Evolutionary conservation across 2,797 vertebrate genomes (phyloP).

Genomic region (Enteromius argenteus): DNA sequence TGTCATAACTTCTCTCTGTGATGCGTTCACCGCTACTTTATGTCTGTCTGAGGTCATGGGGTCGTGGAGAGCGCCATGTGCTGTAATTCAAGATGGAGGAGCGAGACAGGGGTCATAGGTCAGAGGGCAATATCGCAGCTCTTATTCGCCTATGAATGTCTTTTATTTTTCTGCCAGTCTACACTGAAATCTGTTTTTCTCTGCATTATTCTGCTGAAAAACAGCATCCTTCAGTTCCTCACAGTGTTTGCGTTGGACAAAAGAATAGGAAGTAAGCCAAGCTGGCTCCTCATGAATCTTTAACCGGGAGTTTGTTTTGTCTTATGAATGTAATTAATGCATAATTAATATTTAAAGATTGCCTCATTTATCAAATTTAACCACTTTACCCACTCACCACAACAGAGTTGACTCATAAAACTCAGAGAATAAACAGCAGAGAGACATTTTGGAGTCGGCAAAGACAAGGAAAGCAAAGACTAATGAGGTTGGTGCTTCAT

Average conservation of each 20-base stretch:
- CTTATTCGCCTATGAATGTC: not conserved
- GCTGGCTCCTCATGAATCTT: constrained; percentile 88
- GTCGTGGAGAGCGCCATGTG: constrained; percentile 58
- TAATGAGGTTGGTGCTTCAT: constrained; percentile 65
- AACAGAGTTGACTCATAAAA: constrained; percentile 65
- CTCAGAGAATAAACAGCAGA: constrained; percentile 71
- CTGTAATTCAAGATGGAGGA: constrained; percentile 64
- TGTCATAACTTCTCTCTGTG: constrained; percentile 17
- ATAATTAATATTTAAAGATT: constrained; percentile 97
- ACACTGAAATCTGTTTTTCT: constrained; percentile 22
- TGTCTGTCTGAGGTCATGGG: constrained; percentile 61
- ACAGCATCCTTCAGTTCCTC: constrained; percentile 59
- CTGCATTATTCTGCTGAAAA: constrained; percentile 24
- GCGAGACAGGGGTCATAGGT: constrained; percentile 57
- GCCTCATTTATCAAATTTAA: constrained; percentile 91
- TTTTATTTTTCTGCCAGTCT: constrained; percentile 1
- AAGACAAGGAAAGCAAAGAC: constrained; percentile 40
- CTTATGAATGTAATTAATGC: constrained; percentile 93
- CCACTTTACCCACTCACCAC: constrained; percentile 74
- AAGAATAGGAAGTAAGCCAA: constrained; percentile 78
- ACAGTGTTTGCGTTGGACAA: constrained; percentile 75
- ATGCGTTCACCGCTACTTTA: constrained; percentile 26
- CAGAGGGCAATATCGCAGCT: constrained; percentile 58
- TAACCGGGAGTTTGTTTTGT: constrained; percentile 89
- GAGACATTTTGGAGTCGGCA: constrained; percentile 48